phyloP scores from a whole-genome alignment of 2,113 vertebrate species.

The Mustelus asterias region DNA sequence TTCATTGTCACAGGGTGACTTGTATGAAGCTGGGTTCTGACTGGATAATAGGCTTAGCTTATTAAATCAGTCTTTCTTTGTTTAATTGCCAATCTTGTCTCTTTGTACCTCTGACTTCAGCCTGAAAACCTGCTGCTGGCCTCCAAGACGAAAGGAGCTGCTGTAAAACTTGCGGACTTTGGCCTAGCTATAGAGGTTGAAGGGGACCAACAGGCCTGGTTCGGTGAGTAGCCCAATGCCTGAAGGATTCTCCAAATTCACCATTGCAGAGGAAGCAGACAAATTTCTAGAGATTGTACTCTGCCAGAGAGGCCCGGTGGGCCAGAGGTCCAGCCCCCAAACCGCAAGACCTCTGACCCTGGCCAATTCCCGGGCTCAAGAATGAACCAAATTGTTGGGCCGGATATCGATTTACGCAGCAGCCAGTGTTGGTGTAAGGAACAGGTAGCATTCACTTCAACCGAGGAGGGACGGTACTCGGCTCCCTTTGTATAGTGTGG shows the following conservation, averaged over 20 bases:
- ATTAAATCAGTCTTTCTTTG: background rate
- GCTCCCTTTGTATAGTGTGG: background rate
- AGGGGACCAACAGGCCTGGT: constrained; percentile 78
- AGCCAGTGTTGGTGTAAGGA: background rate
- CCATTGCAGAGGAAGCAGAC: background rate
- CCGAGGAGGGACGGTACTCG: background rate
- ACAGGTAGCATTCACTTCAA: background rate
- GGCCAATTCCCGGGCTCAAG: background rate
- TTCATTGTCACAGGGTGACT: background rate
- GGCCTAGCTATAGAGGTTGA: constrained; percentile 79
- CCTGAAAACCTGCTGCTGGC: constrained; percentile 74
- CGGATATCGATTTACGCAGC: background rate
- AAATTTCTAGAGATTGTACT: background rate
- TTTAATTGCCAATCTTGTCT: background rate
- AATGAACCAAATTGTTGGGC: background rate
- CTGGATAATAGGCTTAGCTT: too few relatives aligned
- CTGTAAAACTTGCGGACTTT: constrained; percentile 75
- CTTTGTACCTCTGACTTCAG: constrained; percentile 47
- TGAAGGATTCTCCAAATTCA: background rate
- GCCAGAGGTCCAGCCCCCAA: background rate
- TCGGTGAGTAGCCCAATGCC: constrained; percentile 60
- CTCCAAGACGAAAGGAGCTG: constrained; percentile 74
- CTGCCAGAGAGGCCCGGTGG: background rate
- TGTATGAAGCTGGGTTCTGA: background rate
- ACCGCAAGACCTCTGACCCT: background rate